Evolutionary conservation across 2,797 vertebrate genomes (phyloP).

Genomic region (Vireo griseus): DNA sequence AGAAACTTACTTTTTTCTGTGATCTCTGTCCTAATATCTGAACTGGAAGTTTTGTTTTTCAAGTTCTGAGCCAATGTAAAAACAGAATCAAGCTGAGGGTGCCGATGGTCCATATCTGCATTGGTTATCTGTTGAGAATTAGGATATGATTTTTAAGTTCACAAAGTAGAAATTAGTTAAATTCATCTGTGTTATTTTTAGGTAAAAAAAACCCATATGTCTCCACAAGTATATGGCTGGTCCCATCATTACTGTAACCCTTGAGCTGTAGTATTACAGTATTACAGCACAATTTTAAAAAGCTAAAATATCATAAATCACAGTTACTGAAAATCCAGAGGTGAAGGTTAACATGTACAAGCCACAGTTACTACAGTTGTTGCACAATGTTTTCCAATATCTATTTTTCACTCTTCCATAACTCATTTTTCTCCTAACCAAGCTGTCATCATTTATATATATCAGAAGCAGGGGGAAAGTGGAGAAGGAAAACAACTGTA

Average conservation of each 20-base stretch:
- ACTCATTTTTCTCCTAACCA: background rate
- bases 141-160: background rate
- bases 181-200: background rate
- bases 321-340: background rate
- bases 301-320: background rate
- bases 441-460: background rate
- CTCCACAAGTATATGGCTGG: background rate
- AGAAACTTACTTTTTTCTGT: conserved; percentile 88
- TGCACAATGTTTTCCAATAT: background rate
- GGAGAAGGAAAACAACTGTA: background rate
- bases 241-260: background rate
- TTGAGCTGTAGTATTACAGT: background rate
- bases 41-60: conserved; percentile 96
- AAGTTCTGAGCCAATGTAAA: conserved; percentile 95
- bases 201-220: background rate
- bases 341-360: background rate
- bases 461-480: background rate
- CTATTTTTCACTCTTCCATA: background rate
- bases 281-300: background rate
- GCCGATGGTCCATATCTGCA: conserved; percentile 90
- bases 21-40: conserved; percentile 90
- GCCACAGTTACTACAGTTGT: background rate
- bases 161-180: background rate
- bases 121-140: conserved; percentile 85
- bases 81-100: conserved; percentile 90